These are phyloP conservation scores for Brachirus orientalis DNA, from an alignment of 2,113 vertebrate genomes.

Conservation along the genomic window DNA sequence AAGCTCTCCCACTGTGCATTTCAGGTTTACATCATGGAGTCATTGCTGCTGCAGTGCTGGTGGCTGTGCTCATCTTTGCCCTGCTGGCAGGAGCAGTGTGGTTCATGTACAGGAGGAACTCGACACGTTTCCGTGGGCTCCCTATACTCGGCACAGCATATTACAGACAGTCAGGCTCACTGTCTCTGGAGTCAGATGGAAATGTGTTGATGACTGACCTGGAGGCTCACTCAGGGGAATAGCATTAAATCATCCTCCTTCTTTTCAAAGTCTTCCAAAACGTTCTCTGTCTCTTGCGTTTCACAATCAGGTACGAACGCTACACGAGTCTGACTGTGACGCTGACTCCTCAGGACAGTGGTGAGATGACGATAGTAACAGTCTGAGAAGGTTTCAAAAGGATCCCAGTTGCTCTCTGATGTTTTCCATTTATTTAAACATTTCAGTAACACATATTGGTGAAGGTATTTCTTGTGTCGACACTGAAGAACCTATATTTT, in stretches of 20 bases:
- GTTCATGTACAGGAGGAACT: conserved; percentile 84
- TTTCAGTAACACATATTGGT: not conserved
- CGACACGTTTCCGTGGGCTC: conserved; percentile 72
- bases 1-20: conserved; percentile 47
- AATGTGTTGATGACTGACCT: conserved; percentile 90
- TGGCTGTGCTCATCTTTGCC: conserved; percentile 81
- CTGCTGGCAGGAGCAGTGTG: conserved; percentile 78
- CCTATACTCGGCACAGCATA: conserved; percentile 78
- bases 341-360: conserved; percentile 58
- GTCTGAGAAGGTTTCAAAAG: conserved; percentile 14
- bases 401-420: not conserved
- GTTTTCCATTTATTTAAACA: conserved; percentile 7
- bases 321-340: conserved; percentile 44
- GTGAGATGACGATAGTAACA: conserved; percentile 20
- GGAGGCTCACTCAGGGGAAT: conserved; percentile 82
- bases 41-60: conserved; percentile 77
- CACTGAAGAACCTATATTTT: conserved; percentile 16
- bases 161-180: conserved; percentile 82
- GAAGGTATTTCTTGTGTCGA: not conserved
- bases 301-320: conserved; percentile 30
- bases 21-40: conserved; percentile 82
- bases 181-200: conserved; percentile 84
- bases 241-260: conserved; percentile 19
- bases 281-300: conserved; percentile 1
- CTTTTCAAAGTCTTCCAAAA: not conserved